Conservation (phyloP, 2,888 invertebrate genomes). For the Lymantria dispar region DNA sequence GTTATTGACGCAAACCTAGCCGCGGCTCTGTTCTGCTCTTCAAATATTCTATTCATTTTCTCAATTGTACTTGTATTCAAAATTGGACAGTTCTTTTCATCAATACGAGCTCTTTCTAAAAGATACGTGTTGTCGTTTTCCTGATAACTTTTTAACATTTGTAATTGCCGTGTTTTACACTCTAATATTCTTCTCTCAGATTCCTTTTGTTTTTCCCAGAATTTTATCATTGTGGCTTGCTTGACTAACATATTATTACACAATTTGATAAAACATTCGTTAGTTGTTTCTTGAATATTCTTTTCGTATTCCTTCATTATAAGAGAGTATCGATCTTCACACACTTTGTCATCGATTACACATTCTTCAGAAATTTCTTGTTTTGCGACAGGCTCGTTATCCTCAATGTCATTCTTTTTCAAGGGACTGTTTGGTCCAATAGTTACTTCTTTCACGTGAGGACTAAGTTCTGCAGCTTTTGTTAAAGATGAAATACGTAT, state of each 20-base stretch:
- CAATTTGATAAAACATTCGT: conserved; percentile 53
- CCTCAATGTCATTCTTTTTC: conserved; percentile 34
- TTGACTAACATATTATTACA: conserved; percentile 62
- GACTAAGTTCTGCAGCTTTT: conserved; percentile 81
- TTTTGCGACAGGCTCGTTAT: conserved; percentile 8
- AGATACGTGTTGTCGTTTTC: conserved; percentile 77
- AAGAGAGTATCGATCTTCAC: conserved; percentile 58
- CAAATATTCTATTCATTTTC: conserved; percentile 74
- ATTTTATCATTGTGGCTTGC: conserved; percentile 50
- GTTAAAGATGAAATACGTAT: conserved; percentile 83
- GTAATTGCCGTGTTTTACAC: conserved; percentile 59
- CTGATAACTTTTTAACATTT: conserved; percentile 67
- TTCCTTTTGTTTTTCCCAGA: conserved; percentile 60
- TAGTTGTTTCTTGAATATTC: conserved; percentile 51
- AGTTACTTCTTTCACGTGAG: conserved; percentile 75
- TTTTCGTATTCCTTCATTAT: conserved; percentile 61
- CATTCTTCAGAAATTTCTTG: conserved; percentile 45
- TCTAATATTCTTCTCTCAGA: conserved; percentile 64
- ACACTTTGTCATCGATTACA: conserved; percentile 56
- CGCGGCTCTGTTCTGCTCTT: conserved; percentile 73
- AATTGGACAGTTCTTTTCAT: conserved; percentile 70
- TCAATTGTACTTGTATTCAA: conserved; percentile 67
- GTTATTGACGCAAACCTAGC: conserved; percentile 79
- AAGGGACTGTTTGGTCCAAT: conserved; percentile 46
- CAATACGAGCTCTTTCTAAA: conserved; percentile 64